Evolutionary conservation across 2,113 vertebrate species (phyloP).

Genomic region (Pituophis catenifer): DNA sequence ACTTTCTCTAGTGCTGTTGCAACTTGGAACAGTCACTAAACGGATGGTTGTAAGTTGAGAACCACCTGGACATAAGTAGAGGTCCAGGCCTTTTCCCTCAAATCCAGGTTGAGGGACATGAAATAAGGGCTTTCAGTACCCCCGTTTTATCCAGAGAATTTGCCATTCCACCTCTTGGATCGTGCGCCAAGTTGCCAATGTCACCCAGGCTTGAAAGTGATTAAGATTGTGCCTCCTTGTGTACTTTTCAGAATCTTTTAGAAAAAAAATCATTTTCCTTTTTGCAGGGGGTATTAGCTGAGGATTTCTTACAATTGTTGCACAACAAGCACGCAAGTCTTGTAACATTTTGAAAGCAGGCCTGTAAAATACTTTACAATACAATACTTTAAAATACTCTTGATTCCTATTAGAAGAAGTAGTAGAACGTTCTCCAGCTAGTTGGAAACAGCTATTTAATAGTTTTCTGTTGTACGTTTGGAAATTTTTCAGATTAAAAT

Average conservation of each 20-base stretch:
- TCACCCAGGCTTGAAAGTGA: background rate
- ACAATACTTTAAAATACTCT: conserved; percentile 15
- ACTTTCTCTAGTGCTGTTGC: no score
- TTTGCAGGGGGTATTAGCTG: background rate
- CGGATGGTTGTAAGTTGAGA: no score
- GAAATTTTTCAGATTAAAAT: background rate
- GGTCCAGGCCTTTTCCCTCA: background rate
- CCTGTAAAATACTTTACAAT: no score
- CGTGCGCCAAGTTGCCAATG: conserved; percentile 1
- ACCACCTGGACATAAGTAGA: background rate
- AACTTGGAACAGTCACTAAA: no score
- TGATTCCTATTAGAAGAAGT: conserved; percentile 26
- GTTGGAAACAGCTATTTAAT: conserved; percentile 11
- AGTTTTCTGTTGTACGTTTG: conserved; percentile 21
- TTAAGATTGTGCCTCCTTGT: background rate
- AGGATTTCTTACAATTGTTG: background rate
- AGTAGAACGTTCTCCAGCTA: background rate
- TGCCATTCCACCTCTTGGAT: background rate
- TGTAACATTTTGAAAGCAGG: background rate
- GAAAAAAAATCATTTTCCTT: background rate
- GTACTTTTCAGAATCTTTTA: background rate
- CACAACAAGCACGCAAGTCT: background rate
- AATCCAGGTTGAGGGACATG: background rate
- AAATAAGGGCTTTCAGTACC: background rate
- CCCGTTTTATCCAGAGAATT: background rate